Conservation (phyloP, 1,140 invertebrate species). For the Cecropterus lyciades region DNA sequence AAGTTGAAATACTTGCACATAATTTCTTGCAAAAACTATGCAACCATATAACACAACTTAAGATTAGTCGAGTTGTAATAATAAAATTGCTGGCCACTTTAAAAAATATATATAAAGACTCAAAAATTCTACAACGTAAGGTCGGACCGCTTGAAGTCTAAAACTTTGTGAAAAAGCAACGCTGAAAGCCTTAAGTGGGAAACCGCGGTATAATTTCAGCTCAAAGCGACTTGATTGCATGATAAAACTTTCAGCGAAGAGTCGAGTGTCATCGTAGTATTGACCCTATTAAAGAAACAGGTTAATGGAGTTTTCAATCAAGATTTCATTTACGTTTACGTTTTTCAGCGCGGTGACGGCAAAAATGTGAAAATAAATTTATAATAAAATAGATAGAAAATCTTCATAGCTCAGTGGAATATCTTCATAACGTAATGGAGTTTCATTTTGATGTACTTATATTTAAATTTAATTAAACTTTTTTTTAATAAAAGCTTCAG, state of each 20-base stretch:
- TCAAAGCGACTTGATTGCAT: constrained; percentile 21
- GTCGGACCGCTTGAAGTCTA: constrained; percentile 17
- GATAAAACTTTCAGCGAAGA: constrained; percentile 25
- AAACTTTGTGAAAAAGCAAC: constrained; percentile 25
- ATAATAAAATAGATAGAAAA: neutral
- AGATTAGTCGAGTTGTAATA: too few species aligned
- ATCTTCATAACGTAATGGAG: neutral
- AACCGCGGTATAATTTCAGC: constrained; percentile 29
- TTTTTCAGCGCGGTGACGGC: neutral
- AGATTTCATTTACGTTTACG: neutral
- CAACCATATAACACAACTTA: too few species aligned
- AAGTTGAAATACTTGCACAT: too few species aligned
- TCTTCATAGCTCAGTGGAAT: neutral
- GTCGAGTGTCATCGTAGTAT: constrained; percentile 27
- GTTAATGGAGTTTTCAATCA: constrained; percentile 30
- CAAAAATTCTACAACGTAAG: neutral
- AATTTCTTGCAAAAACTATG: too few species aligned
- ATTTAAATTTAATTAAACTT: too few species aligned
- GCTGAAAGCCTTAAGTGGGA: constrained; percentile 33
- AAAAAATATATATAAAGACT: too few species aligned
- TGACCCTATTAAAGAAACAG: constrained; percentile 28
- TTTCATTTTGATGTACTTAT: too few species aligned
- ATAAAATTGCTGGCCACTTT: too few species aligned
- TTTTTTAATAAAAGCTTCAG: too few species aligned
- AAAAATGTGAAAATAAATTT: neutral